Conservation (phyloP, 1,140 invertebrate genomes). For the Triops cancriformis region DNA sequence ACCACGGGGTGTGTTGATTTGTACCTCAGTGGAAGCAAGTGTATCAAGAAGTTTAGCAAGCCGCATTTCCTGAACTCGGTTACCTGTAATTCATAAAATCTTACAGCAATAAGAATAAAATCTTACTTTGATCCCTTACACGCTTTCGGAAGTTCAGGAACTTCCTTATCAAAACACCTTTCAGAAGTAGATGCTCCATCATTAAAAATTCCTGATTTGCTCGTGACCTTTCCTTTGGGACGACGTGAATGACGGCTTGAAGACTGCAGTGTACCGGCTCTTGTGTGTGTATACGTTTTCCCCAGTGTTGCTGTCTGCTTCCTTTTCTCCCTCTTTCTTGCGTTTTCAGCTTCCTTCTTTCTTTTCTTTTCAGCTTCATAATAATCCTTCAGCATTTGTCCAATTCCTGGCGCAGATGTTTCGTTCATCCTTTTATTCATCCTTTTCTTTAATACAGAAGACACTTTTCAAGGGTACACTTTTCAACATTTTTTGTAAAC, state of each 20-base stretch:
- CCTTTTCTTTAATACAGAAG: no score
- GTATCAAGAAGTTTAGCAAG: not conserved
- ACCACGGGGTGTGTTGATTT: not conserved
- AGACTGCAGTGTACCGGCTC: not conserved
- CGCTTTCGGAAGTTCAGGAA: not conserved
- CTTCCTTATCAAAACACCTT: not conserved
- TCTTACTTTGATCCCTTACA: not conserved
- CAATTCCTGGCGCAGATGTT: no score
- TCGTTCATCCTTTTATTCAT: no score
- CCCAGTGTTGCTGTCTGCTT: not conserved
- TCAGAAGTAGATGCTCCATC: not conserved
- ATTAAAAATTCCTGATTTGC: not conserved
- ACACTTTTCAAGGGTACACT: no score
- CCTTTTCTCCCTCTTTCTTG: not conserved
- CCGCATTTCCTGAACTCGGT: not conserved
- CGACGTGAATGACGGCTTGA: not conserved
- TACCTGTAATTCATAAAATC: not conserved
- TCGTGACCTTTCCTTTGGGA: not conserved
- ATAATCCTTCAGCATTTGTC: no score
- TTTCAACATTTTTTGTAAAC: no score
- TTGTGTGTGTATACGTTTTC: not conserved
- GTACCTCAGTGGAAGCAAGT: not conserved
- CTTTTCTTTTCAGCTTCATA: no score
- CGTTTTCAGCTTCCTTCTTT: no score
- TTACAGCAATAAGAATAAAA: not conserved